Base-by-base conservation (phyloP, 2,888 invertebrate genomes). In the Lacanobia wlatinum region DNA sequence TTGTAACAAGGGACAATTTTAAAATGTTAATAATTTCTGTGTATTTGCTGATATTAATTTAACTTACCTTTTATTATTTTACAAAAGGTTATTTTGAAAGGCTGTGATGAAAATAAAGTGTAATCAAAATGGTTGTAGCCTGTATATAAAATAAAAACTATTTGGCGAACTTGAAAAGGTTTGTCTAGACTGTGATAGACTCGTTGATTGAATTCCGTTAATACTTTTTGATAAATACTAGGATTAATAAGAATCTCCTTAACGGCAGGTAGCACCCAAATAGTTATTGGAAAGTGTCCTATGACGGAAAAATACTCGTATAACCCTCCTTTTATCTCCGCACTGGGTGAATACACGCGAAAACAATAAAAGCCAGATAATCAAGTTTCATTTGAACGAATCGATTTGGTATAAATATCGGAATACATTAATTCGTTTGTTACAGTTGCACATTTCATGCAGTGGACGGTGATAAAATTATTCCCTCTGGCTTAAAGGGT, bases 361-460 rank as follows among this genome's bases (percentile, higher is more conserved):
- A 83, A 83, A 83, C 83, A 80, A 71, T 80, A 83, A 83, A 75
- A 68, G 70, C 53, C 59, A 50, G 75, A 83, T 83, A 80, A 81
- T 80, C 62, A 71, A 80, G 70, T 83, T 80, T 71, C 76, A 80
- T 83, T 83, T 66, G 64, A 81, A 71, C 66, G 83, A 75, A 76
- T 80, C 81, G 83, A 75, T 83, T 81, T 83, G 59, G 56, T 69
- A 80, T 83, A 80, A 81, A 81, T 81, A 71, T 79, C 80, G 21
- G 75, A 70, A 83, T 68, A 80, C 71, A 66, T 74, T 80, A 81
- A 83, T 81, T 56, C 71, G 43, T 66, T 70, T 69, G 68, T 67
- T 66, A 71, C 70, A 66, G 52, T 71, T 75, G 80, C 70, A 70
- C 62, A 79, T 70, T 82, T 66, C 63, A 73, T 48, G 65, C 38